Conservation (phyloP, 2,888 invertebrate genomes). For the Beris morrisii region DNA sequence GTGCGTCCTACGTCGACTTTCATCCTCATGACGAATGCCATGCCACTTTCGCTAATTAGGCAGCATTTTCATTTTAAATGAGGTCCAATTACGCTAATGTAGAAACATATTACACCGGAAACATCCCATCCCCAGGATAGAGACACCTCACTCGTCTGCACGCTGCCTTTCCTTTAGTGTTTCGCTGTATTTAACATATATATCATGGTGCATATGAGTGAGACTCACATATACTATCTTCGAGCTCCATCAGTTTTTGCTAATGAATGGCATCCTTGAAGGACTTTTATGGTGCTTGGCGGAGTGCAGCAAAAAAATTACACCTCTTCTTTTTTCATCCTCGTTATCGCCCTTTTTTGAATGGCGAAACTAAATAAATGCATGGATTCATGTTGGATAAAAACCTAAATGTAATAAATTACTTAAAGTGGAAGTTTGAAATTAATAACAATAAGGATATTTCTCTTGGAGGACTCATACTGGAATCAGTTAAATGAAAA, state of each 20-base stretch:
- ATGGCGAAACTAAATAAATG: too few species aligned
- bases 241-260: conserved; percentile 37
- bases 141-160: conserved; percentile 16
- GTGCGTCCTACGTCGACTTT: neutral
- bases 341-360: too few species aligned
- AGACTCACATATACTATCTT: conserved; percentile 13
- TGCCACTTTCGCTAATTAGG: conserved; percentile 46
- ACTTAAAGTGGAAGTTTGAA: too few species aligned
- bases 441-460: too few species aligned
- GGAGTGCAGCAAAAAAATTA: neutral
- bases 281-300: conserved; percentile 27
- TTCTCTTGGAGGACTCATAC: too few species aligned
- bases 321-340: too few species aligned
- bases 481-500: too few species aligned
- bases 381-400: too few species aligned
- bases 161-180: neutral
- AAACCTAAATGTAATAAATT: too few species aligned
- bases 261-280: conserved; percentile 37
- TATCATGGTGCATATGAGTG: neutral
- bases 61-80: conserved; percentile 46
- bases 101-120: conserved; percentile 45
- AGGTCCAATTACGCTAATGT: conserved; percentile 47
- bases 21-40: conserved; percentile 40
- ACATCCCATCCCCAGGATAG: conserved; percentile 27
- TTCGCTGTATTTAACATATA: conserved; percentile 3